phyloP scores from a whole-genome alignment of 2,888 invertebrate genomes.

The Sminthurides aquaticus region DNA sequence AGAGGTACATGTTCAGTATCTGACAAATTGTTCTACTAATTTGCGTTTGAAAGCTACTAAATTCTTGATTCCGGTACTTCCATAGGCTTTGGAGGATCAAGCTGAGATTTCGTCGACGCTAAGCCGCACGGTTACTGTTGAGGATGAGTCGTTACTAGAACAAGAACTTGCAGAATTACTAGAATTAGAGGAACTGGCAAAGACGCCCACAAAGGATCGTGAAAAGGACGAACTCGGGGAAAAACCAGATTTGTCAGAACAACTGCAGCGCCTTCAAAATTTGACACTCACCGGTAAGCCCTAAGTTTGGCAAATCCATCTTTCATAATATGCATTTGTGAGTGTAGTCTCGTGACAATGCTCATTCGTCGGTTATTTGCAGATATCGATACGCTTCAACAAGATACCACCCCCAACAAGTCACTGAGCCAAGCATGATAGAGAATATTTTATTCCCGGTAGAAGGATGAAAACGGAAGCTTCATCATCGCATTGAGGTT shows the following conservation, averaged over 20 bases:
- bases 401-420: background rate
- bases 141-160: conserved; percentile 31
- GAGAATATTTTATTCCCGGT: no score
- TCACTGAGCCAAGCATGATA: conserved; percentile 8
- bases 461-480: no score
- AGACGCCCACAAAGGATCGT: background rate
- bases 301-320: background rate
- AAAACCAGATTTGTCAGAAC: background rate
- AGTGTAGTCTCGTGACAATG: background rate
- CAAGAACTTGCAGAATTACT: conserved; percentile 30
- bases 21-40: background rate
- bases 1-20: conserved; percentile 26
- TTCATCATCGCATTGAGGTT: no score
- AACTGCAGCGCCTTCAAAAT: background rate
- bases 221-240: background rate
- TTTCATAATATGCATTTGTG: background rate
- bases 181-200: conserved; percentile 23
- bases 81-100: conserved; percentile 36
- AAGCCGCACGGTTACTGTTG: conserved; percentile 25
- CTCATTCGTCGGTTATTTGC: background rate
- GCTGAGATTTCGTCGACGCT: conserved; percentile 29
- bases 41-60: background rate
- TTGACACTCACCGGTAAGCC: background rate
- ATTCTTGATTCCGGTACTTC: background rate
- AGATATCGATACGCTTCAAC: background rate